phyloP scores from a whole-genome alignment of 2,113 vertebrate genomes.

The Prolemur simus region DNA sequence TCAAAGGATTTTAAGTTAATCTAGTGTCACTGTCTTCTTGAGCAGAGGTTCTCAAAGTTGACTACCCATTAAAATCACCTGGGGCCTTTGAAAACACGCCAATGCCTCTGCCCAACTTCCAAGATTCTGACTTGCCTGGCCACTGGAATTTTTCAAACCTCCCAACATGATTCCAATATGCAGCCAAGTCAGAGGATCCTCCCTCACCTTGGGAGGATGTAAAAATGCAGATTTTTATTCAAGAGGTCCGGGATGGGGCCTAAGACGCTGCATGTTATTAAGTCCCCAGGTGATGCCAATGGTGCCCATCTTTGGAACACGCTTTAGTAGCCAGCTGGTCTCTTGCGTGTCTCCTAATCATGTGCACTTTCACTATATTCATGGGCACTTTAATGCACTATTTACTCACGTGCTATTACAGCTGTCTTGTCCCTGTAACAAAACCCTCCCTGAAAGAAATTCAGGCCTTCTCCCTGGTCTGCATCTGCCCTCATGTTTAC shows the following conservation, averaged over 20 bases:
- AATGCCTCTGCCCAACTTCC: background rate
- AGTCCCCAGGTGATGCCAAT: background rate
- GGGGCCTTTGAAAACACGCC: background rate
- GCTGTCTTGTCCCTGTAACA: background rate
- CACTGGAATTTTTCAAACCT: background rate
- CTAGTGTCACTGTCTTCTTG: background rate
- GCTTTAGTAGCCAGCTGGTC: background rate
- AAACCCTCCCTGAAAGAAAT: background rate
- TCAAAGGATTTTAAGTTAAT: background rate
- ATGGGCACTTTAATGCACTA: rapidly evolving
- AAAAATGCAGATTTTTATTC: background rate
- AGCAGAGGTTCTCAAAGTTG: background rate
- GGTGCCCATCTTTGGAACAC: background rate
- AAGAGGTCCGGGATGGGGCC: background rate
- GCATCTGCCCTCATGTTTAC: background rate
- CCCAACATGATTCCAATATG: background rate
- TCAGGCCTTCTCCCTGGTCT: background rate
- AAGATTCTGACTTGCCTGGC: background rate
- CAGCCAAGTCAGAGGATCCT: background rate
- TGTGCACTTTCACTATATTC: background rate
- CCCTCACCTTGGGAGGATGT: background rate
- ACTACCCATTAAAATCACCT: background rate
- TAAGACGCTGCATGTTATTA: background rate
- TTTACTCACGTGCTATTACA: background rate
- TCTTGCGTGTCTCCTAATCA: background rate